Base-by-base conservation (phyloP, 1,140 invertebrate genomes). In the Lethrus apterus region DNA sequence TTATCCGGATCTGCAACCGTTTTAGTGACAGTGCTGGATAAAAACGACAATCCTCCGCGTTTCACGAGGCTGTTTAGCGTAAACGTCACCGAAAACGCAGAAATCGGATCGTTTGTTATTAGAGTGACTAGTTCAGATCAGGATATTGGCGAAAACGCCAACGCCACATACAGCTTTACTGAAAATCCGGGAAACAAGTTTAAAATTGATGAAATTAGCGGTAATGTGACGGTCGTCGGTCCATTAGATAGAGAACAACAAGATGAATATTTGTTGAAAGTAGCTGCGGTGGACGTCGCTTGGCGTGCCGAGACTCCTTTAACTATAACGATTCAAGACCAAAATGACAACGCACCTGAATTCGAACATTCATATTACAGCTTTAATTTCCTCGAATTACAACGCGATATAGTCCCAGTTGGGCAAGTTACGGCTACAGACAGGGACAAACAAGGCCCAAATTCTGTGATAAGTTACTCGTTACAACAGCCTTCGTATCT, bases 1-100 rank as follows among this genome's bases (percentile, higher is more conserved):
- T 66, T 89, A 32, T 85, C 86, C 1, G 89, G 92, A 5, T 84
- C 86, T 0, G 81, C 91, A 0, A 91, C 86, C 19, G 84, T 97
- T 0, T 59, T 89, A 10, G 74, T 97, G 0, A 86, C 80, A 3
- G 80, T 97, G 10, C 63, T 85, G 11, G 92, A 97, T 62, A 92
- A 92, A 66, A 97, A 98, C 69, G 93, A 98, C 65, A 94, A 95
- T 67, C 88, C 89, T 7, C 93, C 93, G 0, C 75, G 86, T 48
- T 98, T 98, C 63, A 94, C 91, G 0, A 70, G 91, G 34, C 67
- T 95, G 0, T 96, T 94, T 64, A 92, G 86, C 58, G 87, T 92
- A 0, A 94, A 94, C 62, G 89, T 98, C 0, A 94, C 92, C 0
- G 95, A 98, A 72, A 96, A 98, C 68, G 81, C 89, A 0, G 86